Percentiles rank a stretch among this genome's conserved stretches.
These are phyloP conservation scores for Anticlea derivata DNA, from an alignment of 2,888 invertebrate genomes.

Conservation along the genomic window DNA sequence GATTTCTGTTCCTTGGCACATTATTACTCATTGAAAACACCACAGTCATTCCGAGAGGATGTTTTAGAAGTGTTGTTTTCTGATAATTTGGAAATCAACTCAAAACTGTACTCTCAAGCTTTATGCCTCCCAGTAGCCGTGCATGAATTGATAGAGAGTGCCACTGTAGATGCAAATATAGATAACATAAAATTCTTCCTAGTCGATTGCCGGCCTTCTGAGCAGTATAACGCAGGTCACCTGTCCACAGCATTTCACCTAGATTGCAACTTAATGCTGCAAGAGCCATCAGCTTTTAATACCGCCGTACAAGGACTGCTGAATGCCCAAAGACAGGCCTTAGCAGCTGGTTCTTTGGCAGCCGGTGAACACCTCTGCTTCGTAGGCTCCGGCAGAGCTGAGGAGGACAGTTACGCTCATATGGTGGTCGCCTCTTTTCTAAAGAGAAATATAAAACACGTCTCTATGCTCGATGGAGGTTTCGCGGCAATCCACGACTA, in stretches of 20 bases:
- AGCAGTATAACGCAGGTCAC: slow-evolving; percentile 98
- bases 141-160: slow-evolving; percentile 94
- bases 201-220: slow-evolving; percentile 98
- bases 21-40: slow-evolving; percentile 97
- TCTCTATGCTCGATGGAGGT: slow-evolving; percentile 96
- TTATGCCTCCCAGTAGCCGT: slow-evolving; percentile 98
- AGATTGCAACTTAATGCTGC: slow-evolving; percentile 98
- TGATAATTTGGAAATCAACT: slow-evolving; percentile 83
- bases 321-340: slow-evolving; percentile 93
- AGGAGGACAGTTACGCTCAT: slow-evolving; percentile 97
- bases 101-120: slow-evolving; percentile 89
- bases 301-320: slow-evolving; percentile 97
- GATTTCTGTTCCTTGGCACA: slow-evolving; percentile 99
- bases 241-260: slow-evolving; percentile 98
- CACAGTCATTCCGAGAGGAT: slow-evolving; percentile 95
- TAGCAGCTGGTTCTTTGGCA: slow-evolving; percentile 93
- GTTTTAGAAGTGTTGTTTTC: slow-evolving; percentile 87
- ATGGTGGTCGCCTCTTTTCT: slow-evolving; percentile 99
- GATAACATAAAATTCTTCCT: slow-evolving; percentile 94
- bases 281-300: slow-evolving; percentile 97
- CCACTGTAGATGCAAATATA: slow-evolving; percentile 85
- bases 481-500: slow-evolving; percentile 93
- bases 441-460: slow-evolving; percentile 96
- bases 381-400: slow-evolving; percentile 96
- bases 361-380: slow-evolving; percentile 95